phyloP scores from a whole-genome alignment of 2,797 vertebrate genomes.

The Chanos chanos region DNA sequence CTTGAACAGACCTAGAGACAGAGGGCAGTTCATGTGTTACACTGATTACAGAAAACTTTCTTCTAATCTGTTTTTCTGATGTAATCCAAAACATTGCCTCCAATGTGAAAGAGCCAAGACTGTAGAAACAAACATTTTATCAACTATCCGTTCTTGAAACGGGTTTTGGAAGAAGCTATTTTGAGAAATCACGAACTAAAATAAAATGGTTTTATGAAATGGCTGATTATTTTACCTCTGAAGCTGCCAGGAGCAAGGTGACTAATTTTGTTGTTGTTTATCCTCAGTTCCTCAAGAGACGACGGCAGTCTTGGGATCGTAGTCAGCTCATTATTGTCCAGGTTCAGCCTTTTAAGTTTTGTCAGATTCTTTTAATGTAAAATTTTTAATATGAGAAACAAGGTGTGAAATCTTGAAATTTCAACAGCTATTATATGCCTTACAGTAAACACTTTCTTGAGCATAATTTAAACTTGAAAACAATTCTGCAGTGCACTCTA shows the following conservation, averaged over 20 bases:
- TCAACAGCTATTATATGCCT: too few relatives aligned
- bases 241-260: constrained; percentile 61
- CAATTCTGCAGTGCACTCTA: constrained; percentile 21
- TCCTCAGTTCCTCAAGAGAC: constrained; percentile 74
- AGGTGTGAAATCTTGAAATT: too few relatives aligned
- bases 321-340: constrained; percentile 70
- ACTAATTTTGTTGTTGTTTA: constrained; percentile 69
- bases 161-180: too few relatives aligned
- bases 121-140: too few relatives aligned
- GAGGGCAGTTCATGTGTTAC: too few relatives aligned
- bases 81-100: too few relatives aligned
- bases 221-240: constrained; percentile 65
- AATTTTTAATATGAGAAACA: constrained; percentile 10
- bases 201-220: too few relatives aligned
- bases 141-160: too few relatives aligned
- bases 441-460: constrained; percentile 7
- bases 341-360: constrained; percentile 68
- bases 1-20: constrained; percentile 64
- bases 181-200: too few relatives aligned
- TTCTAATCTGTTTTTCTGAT: too few relatives aligned
- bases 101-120: too few relatives aligned
- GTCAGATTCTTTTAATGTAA: constrained; percentile 73
- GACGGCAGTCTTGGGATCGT: constrained; percentile 65
- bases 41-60: too few relatives aligned
- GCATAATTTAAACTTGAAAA: constrained; percentile 12